Base-by-base conservation (phyloP, 2,888 invertebrate genomes). In the Lepas anatifera region DNA sequence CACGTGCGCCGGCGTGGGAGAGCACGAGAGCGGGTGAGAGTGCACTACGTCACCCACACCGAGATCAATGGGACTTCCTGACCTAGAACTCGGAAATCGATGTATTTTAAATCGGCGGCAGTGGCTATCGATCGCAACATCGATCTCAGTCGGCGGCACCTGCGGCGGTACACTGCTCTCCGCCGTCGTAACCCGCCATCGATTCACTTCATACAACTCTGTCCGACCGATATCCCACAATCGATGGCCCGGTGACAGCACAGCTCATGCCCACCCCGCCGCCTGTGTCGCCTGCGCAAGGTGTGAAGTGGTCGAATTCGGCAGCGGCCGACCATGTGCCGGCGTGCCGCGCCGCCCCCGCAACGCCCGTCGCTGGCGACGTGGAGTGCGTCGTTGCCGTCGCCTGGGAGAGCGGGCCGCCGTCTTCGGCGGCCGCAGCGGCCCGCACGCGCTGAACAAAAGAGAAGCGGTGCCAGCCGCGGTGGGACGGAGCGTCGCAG, bases 61-160 rank as follows among this genome's bases (percentile, higher is more conserved):
- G 35, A 22, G 35, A 58, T 58, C 58, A 58, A 58, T 58, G 58
- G 35, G 2, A 35, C 58, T 32, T 58, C 58, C 58, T 58, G 58
- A 58, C 58, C 58, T 58, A 58, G 58, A 58, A 35, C 58, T 58
- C 1, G 32, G 35, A 22, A 35, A 58, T 58, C 58, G 58, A 58
- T 58, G 58, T 58, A 58, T 58, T 58, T 58, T 58, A 58, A 58
- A 58, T 58, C 58, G 32, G 58, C 58, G 58, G 32, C 58, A n/a
- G n/a, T n/a, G 41, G 41, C 41, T 58, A 58, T 58, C 58, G 58
- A 58, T 58, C 35, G 58, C 35, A 2, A 18, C 58, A 58, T 58
- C 58, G 58, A 58, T 32, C 58, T 7, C 6, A 18, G 35, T n/a
- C n/a, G 10, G 58, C 32, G 35, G 35, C 58, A 58, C 58, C 58